phyloP scores from a whole-genome alignment of 2,888 invertebrate species.

The Drosophila testacea region DNA sequence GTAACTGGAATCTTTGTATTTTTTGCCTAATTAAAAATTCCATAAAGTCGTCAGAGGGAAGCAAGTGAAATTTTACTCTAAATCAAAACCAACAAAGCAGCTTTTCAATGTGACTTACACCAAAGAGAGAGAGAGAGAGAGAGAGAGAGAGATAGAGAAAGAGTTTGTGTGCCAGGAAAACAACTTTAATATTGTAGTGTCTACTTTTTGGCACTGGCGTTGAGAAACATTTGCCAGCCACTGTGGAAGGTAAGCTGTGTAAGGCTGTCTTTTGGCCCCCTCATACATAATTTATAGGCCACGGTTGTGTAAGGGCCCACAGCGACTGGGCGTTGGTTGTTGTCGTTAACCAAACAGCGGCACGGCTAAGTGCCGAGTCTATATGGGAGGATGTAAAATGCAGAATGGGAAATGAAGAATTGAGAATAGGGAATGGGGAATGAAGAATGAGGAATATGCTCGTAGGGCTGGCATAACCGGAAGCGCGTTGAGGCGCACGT shows the following conservation, averaged over 20 bases:
- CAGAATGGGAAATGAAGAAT: constrained; percentile 6
- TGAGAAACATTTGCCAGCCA: constrained; percentile 46
- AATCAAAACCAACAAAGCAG: constrained; percentile 61
- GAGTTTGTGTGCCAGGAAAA: constrained; percentile 28
- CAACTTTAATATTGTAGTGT: constrained; percentile 59
- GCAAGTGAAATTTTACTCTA: constrained; percentile 45
- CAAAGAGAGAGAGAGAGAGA: constrained; percentile 4
- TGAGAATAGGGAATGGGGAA: not conserved
- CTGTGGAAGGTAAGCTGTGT: constrained; percentile 31
- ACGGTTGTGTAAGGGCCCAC: constrained; percentile 49
- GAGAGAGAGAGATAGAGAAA: constrained; percentile 9
- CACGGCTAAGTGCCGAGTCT: constrained; percentile 66
- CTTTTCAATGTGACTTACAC: constrained; percentile 10
- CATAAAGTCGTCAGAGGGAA: constrained; percentile 53
- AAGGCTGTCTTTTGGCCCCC: constrained; percentile 33
- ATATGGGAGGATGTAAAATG: constrained; percentile 23
- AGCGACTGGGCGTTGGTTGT: constrained; percentile 53
- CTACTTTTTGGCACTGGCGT: constrained; percentile 58
- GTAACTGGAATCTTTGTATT: constrained; percentile 34
- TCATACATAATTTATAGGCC: constrained; percentile 76
- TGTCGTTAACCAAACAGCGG: constrained; percentile 73
- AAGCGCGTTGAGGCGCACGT: constrained; percentile 56
- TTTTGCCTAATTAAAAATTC: constrained; percentile 71
- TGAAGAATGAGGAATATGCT: not conserved
- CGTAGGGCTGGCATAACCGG: constrained; percentile 47